These are phyloP conservation scores for Sebastes kiyomatsui DNA, from an alignment of 2,797 vertebrate species.

Conservation along the genomic window DNA sequence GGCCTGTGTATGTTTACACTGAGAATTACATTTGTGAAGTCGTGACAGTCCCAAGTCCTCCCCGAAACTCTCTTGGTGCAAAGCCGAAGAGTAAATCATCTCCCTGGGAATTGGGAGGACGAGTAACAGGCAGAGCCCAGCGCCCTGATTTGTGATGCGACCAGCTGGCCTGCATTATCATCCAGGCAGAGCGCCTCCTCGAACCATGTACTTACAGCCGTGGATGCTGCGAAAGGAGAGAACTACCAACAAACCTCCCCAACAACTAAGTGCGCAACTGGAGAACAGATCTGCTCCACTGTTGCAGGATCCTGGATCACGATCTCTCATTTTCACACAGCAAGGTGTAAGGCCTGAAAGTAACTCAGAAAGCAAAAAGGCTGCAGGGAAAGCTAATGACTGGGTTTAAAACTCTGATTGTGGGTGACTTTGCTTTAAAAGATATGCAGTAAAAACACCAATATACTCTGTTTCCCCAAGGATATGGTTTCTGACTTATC, in stretches of 20 bases:
- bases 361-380: not conserved
- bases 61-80: not conserved
- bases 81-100: not conserved
- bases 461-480: not conserved
- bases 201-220: not conserved
- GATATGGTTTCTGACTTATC: not conserved
- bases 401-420: not conserved
- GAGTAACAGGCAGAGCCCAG: not conserved
- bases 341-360: not conserved
- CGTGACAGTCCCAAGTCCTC: not conserved
- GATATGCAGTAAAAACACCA: not conserved
- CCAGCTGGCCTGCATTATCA: not conserved
- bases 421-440: not conserved
- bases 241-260: not conserved
- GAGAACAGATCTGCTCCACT: not conserved
- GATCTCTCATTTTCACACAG: not conserved
- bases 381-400: not conserved
- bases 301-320: not conserved
- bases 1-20: not conserved
- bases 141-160: not conserved
- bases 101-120: not conserved
- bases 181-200: not conserved
- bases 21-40: conserved; percentile 13
- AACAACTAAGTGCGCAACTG: not conserved
- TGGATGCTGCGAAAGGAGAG: not conserved